Base-by-base conservation (phyloP, 2,888 invertebrate species). In the Listrodromus nycthemerus region DNA sequence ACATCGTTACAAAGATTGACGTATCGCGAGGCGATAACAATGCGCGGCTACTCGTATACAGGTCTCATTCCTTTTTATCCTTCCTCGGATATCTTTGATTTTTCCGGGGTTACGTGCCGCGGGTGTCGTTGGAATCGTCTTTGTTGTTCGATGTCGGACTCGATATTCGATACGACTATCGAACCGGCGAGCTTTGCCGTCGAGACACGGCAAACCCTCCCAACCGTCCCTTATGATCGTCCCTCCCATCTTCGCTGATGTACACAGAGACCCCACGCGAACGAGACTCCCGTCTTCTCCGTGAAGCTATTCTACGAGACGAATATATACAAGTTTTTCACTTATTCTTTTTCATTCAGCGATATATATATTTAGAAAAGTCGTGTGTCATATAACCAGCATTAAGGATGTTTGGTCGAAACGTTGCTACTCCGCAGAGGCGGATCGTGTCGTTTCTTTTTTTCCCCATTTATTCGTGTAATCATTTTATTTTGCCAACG, bases 1-100 rank as follows among this genome's bases (percentile, higher is more conserved):
- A 89, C 88, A 89, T 88, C 87, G 80, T 89, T 90, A 89, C 89
- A 89, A 90, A 89, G 88, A 89, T 89, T 88, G 88, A 90, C 87
- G 88, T 90, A 90, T 89, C 86, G 86, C 87, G 88, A 89, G 86
- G 86, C 88, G 87, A 87, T 89, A 90, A 90, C 89, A 90, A 90
- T 89, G 88, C 88, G 88, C 87, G 87, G 86, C 80, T 89, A 89
- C 87, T 89, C 88, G 89, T 90, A n/a, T n/a, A 89, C 88, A 89
- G 89, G 88, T 90, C 58, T 58, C 71, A 63, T 76, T 70, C 21
- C 50, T 65, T 48, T 58, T 77, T 67, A 67, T 74, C 73, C 16
- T 50, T 66, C 41, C 16, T 13, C 16, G 2, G 6, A 33, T 16
- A 16, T 66, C 48, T 80, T 69, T 41, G 58, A 21, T n/a, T 58